These are phyloP conservation scores for Micromesistius poutassou DNA, from an alignment of 2,797 vertebrate species.

Conservation along the genomic window DNA sequence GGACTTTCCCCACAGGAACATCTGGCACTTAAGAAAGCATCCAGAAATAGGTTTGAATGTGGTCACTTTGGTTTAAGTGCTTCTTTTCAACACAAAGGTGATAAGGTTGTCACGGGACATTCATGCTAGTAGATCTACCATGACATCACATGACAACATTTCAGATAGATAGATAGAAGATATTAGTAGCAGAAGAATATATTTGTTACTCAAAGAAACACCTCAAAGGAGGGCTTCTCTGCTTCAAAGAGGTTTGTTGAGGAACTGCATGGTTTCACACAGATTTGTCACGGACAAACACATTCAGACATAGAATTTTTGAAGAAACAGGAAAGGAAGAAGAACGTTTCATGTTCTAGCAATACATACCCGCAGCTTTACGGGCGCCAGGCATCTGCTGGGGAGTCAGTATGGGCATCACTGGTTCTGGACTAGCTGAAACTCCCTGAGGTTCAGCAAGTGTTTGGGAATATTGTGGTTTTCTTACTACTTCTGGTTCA, in stretches of 20 bases:
- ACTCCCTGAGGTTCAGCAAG: slow-evolving; percentile 49
- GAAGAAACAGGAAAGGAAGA: not conserved
- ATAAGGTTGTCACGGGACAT: not conserved
- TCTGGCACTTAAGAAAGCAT: slow-evolving; percentile 33
- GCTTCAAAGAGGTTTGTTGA: not conserved
- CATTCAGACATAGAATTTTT: slow-evolving; percentile 11
- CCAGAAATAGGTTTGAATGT: slow-evolving; percentile 18
- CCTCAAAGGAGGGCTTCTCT: not conserved
- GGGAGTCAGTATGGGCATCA: not conserved
- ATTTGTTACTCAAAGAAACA: not conserved
- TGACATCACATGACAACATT: slow-evolving; percentile 1
- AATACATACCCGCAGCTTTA: slow-evolving; percentile 73
- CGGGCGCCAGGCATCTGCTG: slow-evolving; percentile 42
- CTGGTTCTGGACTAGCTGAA: slow-evolving; percentile 30
- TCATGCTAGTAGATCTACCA: not conserved
- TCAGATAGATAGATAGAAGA: not conserved
- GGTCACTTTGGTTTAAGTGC: not conserved
- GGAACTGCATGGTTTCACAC: not conserved
- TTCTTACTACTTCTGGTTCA: slow-evolving; percentile 28
- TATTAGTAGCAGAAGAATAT: not conserved
- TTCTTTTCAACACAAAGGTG: not conserved
- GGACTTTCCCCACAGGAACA: slow-evolving; percentile 24
- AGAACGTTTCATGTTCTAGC: not conserved
- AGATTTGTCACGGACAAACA: not conserved
- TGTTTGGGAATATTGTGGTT: slow-evolving; percentile 29